Evolutionary conservation across 2,888 invertebrate genomes (phyloP), one percentile per base, ranked within the genome.

Genomic region (Callyntrura guangdongensis): DNA sequence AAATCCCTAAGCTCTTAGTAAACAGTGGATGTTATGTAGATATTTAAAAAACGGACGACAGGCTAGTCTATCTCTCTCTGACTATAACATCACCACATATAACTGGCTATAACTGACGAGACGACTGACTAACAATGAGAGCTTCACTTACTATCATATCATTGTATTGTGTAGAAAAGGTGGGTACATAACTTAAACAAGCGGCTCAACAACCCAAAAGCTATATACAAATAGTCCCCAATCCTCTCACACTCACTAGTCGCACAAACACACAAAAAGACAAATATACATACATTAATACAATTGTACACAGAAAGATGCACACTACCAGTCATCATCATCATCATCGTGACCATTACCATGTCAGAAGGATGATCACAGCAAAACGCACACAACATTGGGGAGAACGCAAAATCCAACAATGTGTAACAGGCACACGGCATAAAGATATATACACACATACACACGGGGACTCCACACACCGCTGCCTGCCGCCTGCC

Each of bases 1-100:
- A 74, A 74, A 74, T 74, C 72, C 47, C 47, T 74, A 74, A 74
- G 72, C 72, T 74, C 72, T 47, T 14, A 74, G 72, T 74, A 74
- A 74, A 74, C 72, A 74, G 47, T 2, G 72, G 72, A 74, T 74
- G 47, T 1, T 59, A 59, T 59, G 27, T 74, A 74, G 72, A 47
- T 20, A 74, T 45, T 9, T 74, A 20, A 20, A 20, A 47, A 47
- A 74, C 47, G 72, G 72, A 72, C 69, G 17, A 27, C 25, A 79
- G 79, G 49, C 77, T 53, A 77, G 77, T 49, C 77, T 53, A n/a
- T 22, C 47, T 77, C 47, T n/a, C 6, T 22, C 20, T 77, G 77
- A 22, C n/a, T 17, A 36, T n/a, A 25, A 27, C 64, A 6, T 36
- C 36, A 9, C 22, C 25, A 11, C 36, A 36, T 36, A 4, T 36